phyloP scores from a whole-genome alignment of 1,140 invertebrate species.

The Leptinotarsa lineolata region DNA sequence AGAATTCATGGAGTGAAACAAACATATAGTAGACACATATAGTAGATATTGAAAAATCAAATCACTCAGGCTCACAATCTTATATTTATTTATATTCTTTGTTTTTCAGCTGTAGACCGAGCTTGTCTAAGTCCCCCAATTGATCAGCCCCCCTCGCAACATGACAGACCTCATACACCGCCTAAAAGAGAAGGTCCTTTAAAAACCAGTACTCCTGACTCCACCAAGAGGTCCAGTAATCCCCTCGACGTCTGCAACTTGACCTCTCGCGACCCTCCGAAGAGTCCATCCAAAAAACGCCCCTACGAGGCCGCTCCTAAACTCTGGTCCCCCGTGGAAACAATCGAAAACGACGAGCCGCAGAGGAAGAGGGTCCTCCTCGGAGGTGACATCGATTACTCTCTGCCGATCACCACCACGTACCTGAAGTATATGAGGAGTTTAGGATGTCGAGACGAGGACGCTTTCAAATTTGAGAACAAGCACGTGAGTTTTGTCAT shows the following conservation, averaged over 20 bases:
- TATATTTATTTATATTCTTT: constrained; percentile 31
- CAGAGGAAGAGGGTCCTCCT: constrained; percentile 32
- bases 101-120: not conserved
- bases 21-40: too few relatives aligned
- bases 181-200: constrained; percentile 43
- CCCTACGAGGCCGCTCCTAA: constrained; percentile 41
- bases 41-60: too few relatives aligned
- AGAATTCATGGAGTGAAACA: too few relatives aligned
- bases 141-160: constrained; percentile 24
- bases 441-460: constrained; percentile 64
- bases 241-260: constrained; percentile 70
- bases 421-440: constrained; percentile 81
- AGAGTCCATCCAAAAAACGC: constrained; percentile 55
- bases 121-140: constrained; percentile 19
- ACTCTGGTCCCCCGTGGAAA: constrained; percentile 60
- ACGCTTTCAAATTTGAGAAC: constrained; percentile 64
- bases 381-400: constrained; percentile 71
- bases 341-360: constrained; percentile 47
- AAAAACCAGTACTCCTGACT: constrained; percentile 40
- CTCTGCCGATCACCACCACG: constrained; percentile 82
- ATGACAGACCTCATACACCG: not conserved
- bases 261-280: constrained; percentile 66
- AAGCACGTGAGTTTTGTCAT: constrained; percentile 53
- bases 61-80: too few relatives aligned
- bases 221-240: constrained; percentile 58